Percentiles rank a stretch among this genome's conserved stretches.
phyloP scores from a whole-genome alignment of 2,113 vertebrate genomes.

The Petromus typicus region DNA sequence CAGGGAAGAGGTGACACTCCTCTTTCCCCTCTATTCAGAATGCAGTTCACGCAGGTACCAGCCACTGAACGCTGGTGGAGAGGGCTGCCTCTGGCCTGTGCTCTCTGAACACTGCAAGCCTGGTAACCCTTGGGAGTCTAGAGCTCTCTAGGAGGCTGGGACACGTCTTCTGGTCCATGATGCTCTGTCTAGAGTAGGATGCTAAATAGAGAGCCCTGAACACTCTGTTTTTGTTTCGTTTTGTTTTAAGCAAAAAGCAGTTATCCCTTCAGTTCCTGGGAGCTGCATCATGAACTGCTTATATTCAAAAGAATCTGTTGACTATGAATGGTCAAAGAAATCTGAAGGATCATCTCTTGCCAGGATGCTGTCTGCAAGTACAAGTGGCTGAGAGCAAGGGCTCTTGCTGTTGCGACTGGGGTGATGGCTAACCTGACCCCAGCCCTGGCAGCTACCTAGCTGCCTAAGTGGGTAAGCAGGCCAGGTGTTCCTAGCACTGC shows the following conservation, averaged over 20 bases:
- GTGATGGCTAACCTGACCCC: background rate
- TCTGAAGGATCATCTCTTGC: conserved; percentile 59
- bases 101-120: background rate
- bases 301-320: conserved; percentile 58
- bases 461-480: background rate
- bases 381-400: background rate
- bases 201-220: conserved; percentile 25
- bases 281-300: conserved; percentile 14
- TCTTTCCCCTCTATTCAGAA: background rate
- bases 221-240: background rate
- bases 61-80: background rate
- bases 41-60: background rate
- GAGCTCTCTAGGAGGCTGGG: background rate
- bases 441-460: background rate
- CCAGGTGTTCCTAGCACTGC: background rate
- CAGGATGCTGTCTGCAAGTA: conserved; percentile 32
- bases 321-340: conserved; percentile 45
- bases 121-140: background rate
- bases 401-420: background rate
- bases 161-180: background rate
- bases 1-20: background rate
- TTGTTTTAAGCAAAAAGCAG: background rate
- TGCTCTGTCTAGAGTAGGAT: conserved; percentile 35
- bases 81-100: background rate
- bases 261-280: conserved; percentile 9